These are phyloP conservation scores for Crossocerus cetratus DNA, from an alignment of 2,888 invertebrate genomes.

Conservation along the genomic window DNA sequence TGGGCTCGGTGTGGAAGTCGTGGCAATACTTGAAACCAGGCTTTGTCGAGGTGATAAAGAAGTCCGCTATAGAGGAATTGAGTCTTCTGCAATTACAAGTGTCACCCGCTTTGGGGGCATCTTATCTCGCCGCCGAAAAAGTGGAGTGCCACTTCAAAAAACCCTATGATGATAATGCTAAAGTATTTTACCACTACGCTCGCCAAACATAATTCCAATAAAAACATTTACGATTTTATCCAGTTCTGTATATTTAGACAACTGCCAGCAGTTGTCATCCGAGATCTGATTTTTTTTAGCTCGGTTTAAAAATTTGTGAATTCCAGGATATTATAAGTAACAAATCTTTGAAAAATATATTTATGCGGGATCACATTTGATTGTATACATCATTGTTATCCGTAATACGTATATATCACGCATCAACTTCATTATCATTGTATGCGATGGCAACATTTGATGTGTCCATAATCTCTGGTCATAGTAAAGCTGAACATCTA, in stretches of 20 bases:
- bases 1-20: conserved; percentile 97
- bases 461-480: conserved; percentile 25
- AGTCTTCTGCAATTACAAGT: conserved; percentile 85
- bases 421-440: conserved; percentile 14
- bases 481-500: conserved; percentile 10
- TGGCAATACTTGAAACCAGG: conserved; percentile 89
- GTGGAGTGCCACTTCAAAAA: conserved; percentile 84
- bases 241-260: too few relatives aligned
- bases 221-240: neutral
- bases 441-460: conserved; percentile 24
- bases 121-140: conserved; percentile 88
- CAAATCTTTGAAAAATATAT: conserved; percentile 65
- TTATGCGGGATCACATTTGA: conserved; percentile 61
- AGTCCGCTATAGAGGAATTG: conserved; percentile 78
- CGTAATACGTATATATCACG: conserved; percentile 28
- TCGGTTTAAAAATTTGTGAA: too few relatives aligned
- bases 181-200: conserved; percentile 82
- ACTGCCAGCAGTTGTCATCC: too few relatives aligned
- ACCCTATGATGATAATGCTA: conserved; percentile 82
- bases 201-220: conserved; percentile 48
- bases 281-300: too few relatives aligned
- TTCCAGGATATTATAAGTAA: conserved; percentile 17
- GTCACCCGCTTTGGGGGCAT: conserved; percentile 91
- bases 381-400: conserved; percentile 51
- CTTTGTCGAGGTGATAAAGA: conserved; percentile 80